phyloP scores from a whole-genome alignment of 1,140 invertebrate species.

The Leptinotarsa undecemlineata region DNA sequence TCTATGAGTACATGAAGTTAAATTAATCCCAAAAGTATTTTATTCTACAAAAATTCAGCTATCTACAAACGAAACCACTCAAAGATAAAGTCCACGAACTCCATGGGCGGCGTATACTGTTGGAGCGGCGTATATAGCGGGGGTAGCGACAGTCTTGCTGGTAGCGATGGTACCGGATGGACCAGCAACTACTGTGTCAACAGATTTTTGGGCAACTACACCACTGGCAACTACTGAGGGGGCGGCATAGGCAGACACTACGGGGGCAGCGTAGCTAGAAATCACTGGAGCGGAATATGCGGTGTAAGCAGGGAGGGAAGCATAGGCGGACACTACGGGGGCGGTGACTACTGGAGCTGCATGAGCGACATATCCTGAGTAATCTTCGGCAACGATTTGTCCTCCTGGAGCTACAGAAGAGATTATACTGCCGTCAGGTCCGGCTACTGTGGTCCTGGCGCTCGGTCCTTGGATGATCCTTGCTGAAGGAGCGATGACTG shows the following conservation, averaged over 20 bases:
- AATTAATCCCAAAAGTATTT: not conserved
- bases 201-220: constrained; percentile 21
- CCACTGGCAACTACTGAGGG: constrained; percentile 20
- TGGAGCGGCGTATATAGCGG: not conserved
- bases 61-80: not conserved
- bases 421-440: constrained; percentile 45
- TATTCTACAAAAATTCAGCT: not conserved
- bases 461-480: constrained; percentile 45
- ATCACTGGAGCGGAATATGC: constrained; percentile 30
- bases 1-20: no score
- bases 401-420: constrained; percentile 40
- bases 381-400: constrained; percentile 39
- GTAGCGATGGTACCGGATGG: constrained; percentile 40
- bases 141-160: constrained; percentile 26
- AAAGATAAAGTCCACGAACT: constrained; percentile 15
- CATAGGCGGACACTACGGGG: constrained; percentile 17
- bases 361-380: constrained; percentile 31
- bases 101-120: not conserved
- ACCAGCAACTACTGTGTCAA: constrained; percentile 35
- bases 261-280: constrained; percentile 25
- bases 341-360: constrained; percentile 33
- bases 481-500: constrained; percentile 34
- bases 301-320: not conserved
- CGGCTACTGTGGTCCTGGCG: constrained; percentile 39
- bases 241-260: constrained; percentile 32